Evolutionary conservation across 2,797 vertebrate genomes (phyloP), one percentile per base, ranked within the genome.

Genomic region (Gambusia yucatana): DNA sequence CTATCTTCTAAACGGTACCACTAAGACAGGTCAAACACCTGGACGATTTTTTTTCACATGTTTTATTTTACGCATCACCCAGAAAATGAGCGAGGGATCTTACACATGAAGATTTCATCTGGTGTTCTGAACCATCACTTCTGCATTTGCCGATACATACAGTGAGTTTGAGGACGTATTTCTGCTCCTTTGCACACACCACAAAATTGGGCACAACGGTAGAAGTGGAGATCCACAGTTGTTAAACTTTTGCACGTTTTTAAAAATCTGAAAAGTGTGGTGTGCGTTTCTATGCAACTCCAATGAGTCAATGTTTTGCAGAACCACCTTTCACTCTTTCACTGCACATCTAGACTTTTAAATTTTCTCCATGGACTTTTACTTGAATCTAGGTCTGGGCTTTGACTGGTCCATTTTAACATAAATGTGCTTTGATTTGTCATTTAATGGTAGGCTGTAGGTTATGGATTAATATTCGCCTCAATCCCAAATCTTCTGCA

Each of bases 11-110:
- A 89, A 75, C 75, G 86, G 82, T 89, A 85, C 85, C 76, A 77
- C 72, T 65, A 84, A 88, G 84, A 84, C 78, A 84, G 81, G 77
- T 86, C 82, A 88, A 92, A 86, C 83, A 93, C 89, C 84, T 90
- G 87, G 87, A 73, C 80, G 22, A 44, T 65, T 65, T 41, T 67
- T 10, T 43, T 43, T 13, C 16, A 69, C 5, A 4, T 43, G 39
- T 69, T 69, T 13, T 25, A 69, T 3, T 46, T 70, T 28, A 67
- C 20, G 2, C 20, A 3, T 25, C 13, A 41, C 39, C 11, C 36
- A 67, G 63, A 41, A 36, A 36, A 20, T 36, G 17, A 65, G 52
- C 9, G 3, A 25, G 50, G 50, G 25, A 25, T 52, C 50, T 52
- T 52, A 25, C 50, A 25, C 8, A 25, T 59, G n/a, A 28, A 59